These are phyloP conservation scores for Babylonia areolata DNA, from an alignment of 1,140 invertebrate species.

Conservation along the genomic window DNA sequence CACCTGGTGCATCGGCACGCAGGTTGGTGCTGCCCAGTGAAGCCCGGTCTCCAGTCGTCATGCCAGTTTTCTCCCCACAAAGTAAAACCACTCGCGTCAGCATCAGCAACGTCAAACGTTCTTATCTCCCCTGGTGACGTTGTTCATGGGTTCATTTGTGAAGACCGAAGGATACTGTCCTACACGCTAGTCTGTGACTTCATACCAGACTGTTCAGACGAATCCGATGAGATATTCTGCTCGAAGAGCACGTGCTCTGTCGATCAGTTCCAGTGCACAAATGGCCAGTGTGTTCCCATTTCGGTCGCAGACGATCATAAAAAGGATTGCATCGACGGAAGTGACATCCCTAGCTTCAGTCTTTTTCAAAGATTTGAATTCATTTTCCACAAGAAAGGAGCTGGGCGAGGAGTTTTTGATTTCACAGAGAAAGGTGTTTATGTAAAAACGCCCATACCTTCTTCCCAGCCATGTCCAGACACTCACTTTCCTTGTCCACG, in stretches of 20 bases:
- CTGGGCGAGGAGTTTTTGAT: background rate
- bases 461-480: background rate
- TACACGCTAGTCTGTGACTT: slow-evolving; percentile 31
- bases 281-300: background rate
- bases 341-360: background rate
- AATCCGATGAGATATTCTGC: slow-evolving; percentile 6
- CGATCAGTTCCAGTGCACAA: background rate
- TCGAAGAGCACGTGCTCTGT: too few relatives aligned
- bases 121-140: too few relatives aligned
- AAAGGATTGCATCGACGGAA: background rate
- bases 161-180: background rate
- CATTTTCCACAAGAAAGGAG: too few relatives aligned
- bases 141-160: background rate
- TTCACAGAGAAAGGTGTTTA: background rate
- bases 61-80: too few relatives aligned
- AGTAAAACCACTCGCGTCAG: background rate
- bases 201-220: slow-evolving; percentile 2
- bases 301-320: background rate
- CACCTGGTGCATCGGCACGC: background rate
- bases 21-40: background rate
- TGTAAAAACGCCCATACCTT: background rate
- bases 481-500: slow-evolving; percentile 14
- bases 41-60: background rate
- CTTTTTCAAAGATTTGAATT: too few relatives aligned
- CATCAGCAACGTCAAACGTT: background rate